These are phyloP conservation scores for Halcyon senegalensis DNA, from an alignment of 2,113 vertebrate genomes.

Conservation along the genomic window DNA sequence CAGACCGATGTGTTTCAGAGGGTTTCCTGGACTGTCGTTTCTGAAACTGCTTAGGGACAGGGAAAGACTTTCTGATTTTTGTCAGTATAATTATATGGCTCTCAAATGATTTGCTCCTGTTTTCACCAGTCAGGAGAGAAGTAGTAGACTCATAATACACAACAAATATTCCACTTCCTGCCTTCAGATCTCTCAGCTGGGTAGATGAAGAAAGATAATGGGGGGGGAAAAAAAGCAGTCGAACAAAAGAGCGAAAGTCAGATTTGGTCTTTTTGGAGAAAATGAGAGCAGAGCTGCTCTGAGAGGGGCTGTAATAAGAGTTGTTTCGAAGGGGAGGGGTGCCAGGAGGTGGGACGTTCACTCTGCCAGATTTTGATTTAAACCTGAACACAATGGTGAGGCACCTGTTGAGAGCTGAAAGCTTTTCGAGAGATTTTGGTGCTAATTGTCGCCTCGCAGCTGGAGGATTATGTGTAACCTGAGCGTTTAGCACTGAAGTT, in stretches of 20 bases:
- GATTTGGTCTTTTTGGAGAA: neutral
- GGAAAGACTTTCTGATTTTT: neutral
- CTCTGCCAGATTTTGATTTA: conserved; percentile 36
- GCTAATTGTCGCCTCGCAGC: conserved; percentile 53
- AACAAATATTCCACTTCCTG: neutral
- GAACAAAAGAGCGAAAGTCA: conserved; percentile 14
- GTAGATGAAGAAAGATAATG: conserved; percentile 5
- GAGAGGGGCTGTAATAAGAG: neutral
- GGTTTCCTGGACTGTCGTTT: neutral
- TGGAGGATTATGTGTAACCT: conserved; percentile 64
- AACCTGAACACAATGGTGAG: conserved; percentile 11
- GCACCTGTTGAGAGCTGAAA: conserved; percentile 63
- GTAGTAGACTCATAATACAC: neutral
- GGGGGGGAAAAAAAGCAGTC: neutral
- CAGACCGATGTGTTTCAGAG: neutral
- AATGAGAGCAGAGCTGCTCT: neutral
- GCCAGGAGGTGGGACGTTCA: neutral
- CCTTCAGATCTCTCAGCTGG: neutral
- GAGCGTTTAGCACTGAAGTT: neutral
- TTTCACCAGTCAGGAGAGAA: neutral
- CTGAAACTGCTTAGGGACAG: neutral
- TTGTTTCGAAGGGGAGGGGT: neutral
- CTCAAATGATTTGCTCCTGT: conserved; percentile 4
- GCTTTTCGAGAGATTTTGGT: conserved; percentile 33
- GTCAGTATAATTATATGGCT: neutral